Evolutionary conservation across 2,797 vertebrate species (phyloP).

Genomic region (Chaunax sp.): DNA sequence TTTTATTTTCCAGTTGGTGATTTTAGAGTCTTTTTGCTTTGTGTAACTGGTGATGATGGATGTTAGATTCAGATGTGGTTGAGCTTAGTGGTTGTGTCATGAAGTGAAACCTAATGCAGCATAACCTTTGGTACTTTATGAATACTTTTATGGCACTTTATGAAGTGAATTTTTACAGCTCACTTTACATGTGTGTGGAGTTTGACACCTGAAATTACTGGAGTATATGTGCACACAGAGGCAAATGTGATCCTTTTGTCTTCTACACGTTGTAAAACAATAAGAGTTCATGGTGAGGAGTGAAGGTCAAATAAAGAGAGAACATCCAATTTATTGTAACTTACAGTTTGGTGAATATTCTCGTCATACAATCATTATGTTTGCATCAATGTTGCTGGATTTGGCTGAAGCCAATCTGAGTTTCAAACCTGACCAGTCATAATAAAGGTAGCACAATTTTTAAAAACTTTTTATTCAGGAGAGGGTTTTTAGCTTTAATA

Average conservation of each 20-base stretch:
- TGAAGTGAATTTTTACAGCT: slow-evolving; percentile 16
- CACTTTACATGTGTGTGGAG: slow-evolving; percentile 6
- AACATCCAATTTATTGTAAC: neutral
- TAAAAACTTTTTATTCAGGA: neutral
- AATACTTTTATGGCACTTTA: neutral
- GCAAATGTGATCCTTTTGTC: slow-evolving; percentile 1
- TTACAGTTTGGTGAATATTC: neutral
- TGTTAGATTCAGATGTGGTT: neutral
- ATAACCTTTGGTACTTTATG: neutral
- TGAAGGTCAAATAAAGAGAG: neutral
- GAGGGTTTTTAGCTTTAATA: too few relatives aligned
- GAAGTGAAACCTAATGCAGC: neutral
- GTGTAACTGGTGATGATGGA: neutral
- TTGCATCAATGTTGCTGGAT: too few relatives aligned
- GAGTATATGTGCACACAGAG: neutral
- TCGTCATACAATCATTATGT: neutral
- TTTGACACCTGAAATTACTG: slow-evolving; percentile 34
- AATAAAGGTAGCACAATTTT: neutral
- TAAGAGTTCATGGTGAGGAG: neutral
- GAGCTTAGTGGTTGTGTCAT: neutral
- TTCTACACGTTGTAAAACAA: slow-evolving; percentile 26
- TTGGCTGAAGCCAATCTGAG: neutral
- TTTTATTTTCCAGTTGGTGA: too few relatives aligned
- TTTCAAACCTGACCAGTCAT: neutral
- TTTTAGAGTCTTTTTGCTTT: neutral